Percentiles rank a stretch among this genome's conserved stretches.
These are phyloP conservation scores for Bubo blakistoni DNA, from an alignment of 2,113 vertebrate species.

Conservation along the genomic window DNA sequence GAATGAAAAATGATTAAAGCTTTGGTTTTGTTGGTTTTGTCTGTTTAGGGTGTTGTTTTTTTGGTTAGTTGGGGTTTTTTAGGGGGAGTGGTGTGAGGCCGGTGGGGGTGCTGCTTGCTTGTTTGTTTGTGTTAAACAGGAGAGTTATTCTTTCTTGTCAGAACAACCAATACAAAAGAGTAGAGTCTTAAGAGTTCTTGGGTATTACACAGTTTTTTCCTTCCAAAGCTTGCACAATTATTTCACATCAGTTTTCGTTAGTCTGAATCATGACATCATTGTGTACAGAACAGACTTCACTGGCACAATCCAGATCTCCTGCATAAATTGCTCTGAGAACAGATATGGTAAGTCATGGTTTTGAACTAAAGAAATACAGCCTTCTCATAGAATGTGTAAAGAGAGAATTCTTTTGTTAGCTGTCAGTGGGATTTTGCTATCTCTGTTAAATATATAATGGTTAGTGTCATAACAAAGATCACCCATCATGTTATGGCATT, in stretches of 20 bases:
- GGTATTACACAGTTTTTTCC: neutral
- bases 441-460: conserved; percentile 70
- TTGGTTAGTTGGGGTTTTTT: neutral
- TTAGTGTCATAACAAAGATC: conserved; percentile 69
- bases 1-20: neutral
- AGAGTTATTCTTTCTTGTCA: neutral
- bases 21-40: neutral
- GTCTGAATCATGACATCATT: conserved; percentile 19
- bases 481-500: conserved; percentile 63
- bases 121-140: neutral
- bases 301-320: conserved; percentile 17
- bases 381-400: conserved; percentile 28
- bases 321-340: conserved; percentile 39
- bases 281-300: neutral
- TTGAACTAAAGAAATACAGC: conserved; percentile 40
- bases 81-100: too few relatives aligned
- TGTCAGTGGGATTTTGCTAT: conserved; percentile 64
- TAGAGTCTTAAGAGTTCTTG: neutral
- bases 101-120: neutral
- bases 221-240: neutral
- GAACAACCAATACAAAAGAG: neutral
- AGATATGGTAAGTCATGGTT: conserved; percentile 40
- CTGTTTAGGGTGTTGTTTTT: neutral
- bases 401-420: conserved; percentile 64
- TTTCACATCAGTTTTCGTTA: conserved; percentile 13